A percentile compares a stretch with the other conserved stretches of the same genome.
These are phyloP conservation scores for Chrysolina haemoptera DNA, from an alignment of 2,888 invertebrate genomes.

Conservation along the genomic window DNA sequence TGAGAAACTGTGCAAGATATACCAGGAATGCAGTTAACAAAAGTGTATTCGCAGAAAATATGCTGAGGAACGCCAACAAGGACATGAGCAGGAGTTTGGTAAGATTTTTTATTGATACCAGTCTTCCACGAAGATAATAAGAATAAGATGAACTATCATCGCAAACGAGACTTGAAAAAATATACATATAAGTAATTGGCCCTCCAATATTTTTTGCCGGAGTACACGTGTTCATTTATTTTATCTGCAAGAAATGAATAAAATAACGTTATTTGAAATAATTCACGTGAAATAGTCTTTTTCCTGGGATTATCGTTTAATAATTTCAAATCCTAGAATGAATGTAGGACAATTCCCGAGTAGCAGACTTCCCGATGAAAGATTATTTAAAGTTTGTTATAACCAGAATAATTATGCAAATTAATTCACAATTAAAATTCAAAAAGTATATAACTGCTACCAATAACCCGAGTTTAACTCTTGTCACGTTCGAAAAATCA, in stretches of 20 bases:
- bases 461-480: background rate
- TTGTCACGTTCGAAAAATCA: background rate
- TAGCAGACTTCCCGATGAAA: background rate
- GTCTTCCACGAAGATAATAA: background rate
- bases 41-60: constrained; percentile 62
- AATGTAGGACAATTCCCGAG: background rate
- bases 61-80: constrained; percentile 65
- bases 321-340: background rate
- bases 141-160: background rate
- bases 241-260: no score
- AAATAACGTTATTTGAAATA: no score
- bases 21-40: constrained; percentile 68
- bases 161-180: background rate
- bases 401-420: background rate
- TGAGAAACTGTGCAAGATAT: constrained; percentile 69
- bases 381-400: constrained; percentile 3
- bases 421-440: constrained; percentile 7
- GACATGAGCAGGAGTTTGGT: constrained; percentile 69
- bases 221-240: background rate
- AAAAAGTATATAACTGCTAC: background rate
- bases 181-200: background rate
- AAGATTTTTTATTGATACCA: constrained; percentile 51
- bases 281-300: background rate
- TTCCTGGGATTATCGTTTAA: background rate
- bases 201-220: background rate